Percentiles rank a stretch among this genome's conserved stretches.
These are phyloP conservation scores for Squalus acanthias DNA, from an alignment of 2,797 vertebrate genomes.

Conservation along the genomic window DNA sequence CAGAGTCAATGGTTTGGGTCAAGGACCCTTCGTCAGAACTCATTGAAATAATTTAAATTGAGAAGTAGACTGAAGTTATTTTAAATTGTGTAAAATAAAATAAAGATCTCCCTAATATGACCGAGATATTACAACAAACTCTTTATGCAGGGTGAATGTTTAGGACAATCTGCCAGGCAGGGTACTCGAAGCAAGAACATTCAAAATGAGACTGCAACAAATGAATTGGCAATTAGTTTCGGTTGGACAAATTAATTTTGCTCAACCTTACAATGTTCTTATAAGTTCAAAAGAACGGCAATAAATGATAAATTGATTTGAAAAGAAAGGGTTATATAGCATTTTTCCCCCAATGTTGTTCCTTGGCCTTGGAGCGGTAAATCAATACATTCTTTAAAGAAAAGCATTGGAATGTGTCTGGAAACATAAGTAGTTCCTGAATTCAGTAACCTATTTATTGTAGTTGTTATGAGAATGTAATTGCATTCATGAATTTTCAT, in stretches of 20 bases:
- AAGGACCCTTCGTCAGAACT: no score
- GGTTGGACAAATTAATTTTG: neutral
- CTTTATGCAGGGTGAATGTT: neutral
- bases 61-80: neutral
- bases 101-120: neutral
- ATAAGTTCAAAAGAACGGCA: neutral
- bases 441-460: neutral
- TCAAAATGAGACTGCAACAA: neutral
- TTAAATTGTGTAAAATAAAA: neutral
- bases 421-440: neutral
- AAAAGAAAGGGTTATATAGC: neutral
- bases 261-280: neutral
- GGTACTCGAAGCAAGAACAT: neutral
- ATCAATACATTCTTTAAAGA: neutral
- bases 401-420: neutral
- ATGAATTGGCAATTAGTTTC: neutral
- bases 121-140: neutral
- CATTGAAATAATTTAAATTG: neutral
- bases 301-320: neutral
- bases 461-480: neutral
- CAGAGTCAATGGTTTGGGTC: no score
- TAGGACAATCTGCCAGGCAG: neutral
- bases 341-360: neutral
- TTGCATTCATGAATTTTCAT: slow-evolving; percentile 9
- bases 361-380: neutral